Percentiles rank a stretch among this genome's conserved stretches.
These are phyloP conservation scores for Cryptosula pallasiana DNA, from an alignment of 2,888 invertebrate species.

Conservation along the genomic window DNA sequence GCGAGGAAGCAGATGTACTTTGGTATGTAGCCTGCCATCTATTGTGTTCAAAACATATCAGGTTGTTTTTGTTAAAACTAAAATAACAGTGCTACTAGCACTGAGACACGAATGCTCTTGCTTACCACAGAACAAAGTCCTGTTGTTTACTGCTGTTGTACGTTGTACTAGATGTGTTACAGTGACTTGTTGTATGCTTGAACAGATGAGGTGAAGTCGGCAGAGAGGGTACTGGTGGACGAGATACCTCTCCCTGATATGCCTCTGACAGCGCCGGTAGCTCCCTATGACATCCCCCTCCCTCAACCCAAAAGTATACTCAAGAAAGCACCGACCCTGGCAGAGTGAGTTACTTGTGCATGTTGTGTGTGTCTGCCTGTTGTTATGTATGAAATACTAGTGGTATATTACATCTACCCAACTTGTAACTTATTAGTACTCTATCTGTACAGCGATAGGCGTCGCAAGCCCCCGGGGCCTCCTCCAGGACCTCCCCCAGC, in stretches of 20 bases:
- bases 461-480: slow-evolving; percentile 46
- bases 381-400: no score
- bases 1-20: slow-evolving; percentile 83
- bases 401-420: no score
- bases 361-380: no score
- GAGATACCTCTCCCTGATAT: slow-evolving; percentile 81
- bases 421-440: no score
- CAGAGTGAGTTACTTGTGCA: slow-evolving; percentile 41
- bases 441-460: slow-evolving; percentile 26
- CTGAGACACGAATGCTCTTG: no score
- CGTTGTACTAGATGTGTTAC: no score
- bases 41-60: no score
- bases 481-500: slow-evolving; percentile 52
- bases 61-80: no score
- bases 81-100: no score
- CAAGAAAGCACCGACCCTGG: slow-evolving; percentile 64
- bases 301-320: slow-evolving; percentile 59
- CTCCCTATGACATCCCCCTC: slow-evolving; percentile 58
- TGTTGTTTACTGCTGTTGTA: no score
- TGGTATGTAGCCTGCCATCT: slow-evolving; percentile 53
- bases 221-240: slow-evolving; percentile 87
- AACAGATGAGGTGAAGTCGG: slow-evolving; percentile 80
- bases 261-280: slow-evolving; percentile 50
- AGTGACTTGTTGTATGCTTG: slow-evolving; percentile 14
- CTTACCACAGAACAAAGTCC: no score